Conservation (phyloP, 2,797 vertebrate species). For the Sarcophilus harrisii region DNA sequence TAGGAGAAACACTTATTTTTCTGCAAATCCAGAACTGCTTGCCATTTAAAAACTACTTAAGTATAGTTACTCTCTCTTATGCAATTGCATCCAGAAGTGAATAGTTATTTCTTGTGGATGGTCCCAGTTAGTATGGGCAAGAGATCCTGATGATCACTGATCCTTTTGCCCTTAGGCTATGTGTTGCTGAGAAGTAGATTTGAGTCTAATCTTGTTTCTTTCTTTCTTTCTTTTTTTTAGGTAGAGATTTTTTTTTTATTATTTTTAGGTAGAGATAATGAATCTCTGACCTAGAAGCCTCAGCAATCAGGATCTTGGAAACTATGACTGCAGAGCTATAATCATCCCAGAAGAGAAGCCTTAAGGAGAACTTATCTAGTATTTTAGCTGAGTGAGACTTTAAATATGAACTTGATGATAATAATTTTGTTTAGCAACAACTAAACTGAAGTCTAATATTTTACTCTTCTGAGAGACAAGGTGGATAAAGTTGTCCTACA, state of each 20-base stretch:
- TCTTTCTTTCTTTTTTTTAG: no score
- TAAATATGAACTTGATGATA: background rate
- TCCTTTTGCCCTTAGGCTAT: background rate
- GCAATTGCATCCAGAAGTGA: background rate
- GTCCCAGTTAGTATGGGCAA: background rate
- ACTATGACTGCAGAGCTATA: background rate
- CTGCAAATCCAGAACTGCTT: background rate
- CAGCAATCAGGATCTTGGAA: background rate
- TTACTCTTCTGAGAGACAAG: background rate
- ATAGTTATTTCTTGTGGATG: background rate
- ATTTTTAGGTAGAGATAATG: background rate
- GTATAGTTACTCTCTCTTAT: background rate
- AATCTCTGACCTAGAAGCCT: background rate
- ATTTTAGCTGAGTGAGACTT: background rate
- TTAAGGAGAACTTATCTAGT: background rate
- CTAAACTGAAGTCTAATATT: background rate
- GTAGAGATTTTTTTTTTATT: background rate
- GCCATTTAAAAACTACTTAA: background rate
- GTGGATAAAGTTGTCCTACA: background rate
- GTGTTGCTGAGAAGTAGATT: background rate
- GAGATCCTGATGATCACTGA: background rate
- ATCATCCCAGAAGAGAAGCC: background rate
- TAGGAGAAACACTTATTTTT: background rate
- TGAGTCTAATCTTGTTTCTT: background rate
- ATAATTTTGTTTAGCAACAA: background rate